These are phyloP conservation scores for Coptodon rendalli DNA, from an alignment of 2,113 vertebrate genomes.

Conservation along the genomic window DNA sequence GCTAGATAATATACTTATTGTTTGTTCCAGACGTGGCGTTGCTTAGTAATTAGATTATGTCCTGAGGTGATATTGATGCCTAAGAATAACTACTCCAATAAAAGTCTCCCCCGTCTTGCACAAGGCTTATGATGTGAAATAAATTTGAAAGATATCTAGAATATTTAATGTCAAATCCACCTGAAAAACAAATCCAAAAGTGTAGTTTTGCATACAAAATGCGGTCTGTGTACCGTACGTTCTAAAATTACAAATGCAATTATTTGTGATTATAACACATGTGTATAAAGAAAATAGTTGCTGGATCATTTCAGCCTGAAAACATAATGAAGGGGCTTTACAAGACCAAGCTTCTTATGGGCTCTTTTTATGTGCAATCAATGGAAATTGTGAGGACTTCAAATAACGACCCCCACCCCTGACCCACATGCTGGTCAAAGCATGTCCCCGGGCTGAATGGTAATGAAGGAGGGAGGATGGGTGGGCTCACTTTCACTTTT, in stretches of 20 bases:
- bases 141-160: background rate
- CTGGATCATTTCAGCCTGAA: slow-evolving; percentile 6
- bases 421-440: slow-evolving; percentile 10
- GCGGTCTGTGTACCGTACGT: background rate
- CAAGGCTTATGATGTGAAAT: background rate
- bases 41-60: slow-evolving; percentile 1
- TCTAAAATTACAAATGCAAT: background rate
- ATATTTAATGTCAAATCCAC: background rate
- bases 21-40: background rate
- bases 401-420: background rate
- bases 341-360: slow-evolving; percentile 24
- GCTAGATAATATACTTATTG: slow-evolving; percentile 3
- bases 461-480: background rate
- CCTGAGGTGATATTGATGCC: slow-evolving; percentile 21
- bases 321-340: slow-evolving; percentile 3
- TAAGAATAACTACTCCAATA: background rate
- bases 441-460: slow-evolving; percentile 44
- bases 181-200: background rate
- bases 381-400: slow-evolving; percentile 49
- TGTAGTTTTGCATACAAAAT: background rate
- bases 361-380: slow-evolving; percentile 61
- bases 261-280: background rate
- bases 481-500: slow-evolving; percentile 34
- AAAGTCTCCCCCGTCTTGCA: background rate
- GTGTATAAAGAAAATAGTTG: background rate